Conservation (phyloP, 2,113 vertebrate species). For the Elephantulus edwardii region DNA sequence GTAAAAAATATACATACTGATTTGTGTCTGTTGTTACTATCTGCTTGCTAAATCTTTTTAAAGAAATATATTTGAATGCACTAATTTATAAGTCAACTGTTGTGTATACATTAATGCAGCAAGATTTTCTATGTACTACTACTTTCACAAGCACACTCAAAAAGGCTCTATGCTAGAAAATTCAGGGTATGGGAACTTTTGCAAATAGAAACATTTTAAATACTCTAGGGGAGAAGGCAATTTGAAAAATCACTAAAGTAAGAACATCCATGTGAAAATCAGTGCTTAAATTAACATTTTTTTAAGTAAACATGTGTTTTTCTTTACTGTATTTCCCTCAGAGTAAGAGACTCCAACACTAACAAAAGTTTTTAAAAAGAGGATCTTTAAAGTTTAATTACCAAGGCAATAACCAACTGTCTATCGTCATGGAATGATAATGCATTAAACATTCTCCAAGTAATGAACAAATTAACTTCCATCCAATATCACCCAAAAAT, state of each 20-base stretch:
- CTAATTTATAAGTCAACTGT: slow-evolving; percentile 25
- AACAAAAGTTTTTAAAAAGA: slow-evolving; percentile 27
- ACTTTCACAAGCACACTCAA: background rate
- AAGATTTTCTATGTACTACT: slow-evolving; percentile 16
- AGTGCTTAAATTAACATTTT: slow-evolving; percentile 50
- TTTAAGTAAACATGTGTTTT: slow-evolving; percentile 46
- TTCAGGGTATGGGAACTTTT: background rate
- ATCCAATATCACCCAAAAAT: background rate
- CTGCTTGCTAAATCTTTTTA: slow-evolving; percentile 32
- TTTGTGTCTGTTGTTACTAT: slow-evolving; percentile 50
- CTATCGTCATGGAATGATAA: slow-evolving; percentile 50
- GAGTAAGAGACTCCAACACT: slow-evolving; percentile 38
- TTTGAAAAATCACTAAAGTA: slow-evolving; percentile 43
- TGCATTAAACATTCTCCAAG: slow-evolving; percentile 26
- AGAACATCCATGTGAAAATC: slow-evolving; percentile 49
- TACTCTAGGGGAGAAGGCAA: background rate
- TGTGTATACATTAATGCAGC: background rate
- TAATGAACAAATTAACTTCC: slow-evolving; percentile 57
- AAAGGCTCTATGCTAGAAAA: slow-evolving; percentile 31
- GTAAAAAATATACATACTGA: background rate
- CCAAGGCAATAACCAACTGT: slow-evolving; percentile 38
- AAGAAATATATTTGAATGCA: slow-evolving; percentile 18
- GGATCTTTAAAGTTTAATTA: slow-evolving; percentile 45
- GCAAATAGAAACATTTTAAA: slow-evolving; percentile 40
- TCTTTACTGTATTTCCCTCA: slow-evolving; percentile 45